phyloP scores from a whole-genome alignment of 37 sponge, comb jelly and placozoan species.

The Haliclona indistincta region DNA sequence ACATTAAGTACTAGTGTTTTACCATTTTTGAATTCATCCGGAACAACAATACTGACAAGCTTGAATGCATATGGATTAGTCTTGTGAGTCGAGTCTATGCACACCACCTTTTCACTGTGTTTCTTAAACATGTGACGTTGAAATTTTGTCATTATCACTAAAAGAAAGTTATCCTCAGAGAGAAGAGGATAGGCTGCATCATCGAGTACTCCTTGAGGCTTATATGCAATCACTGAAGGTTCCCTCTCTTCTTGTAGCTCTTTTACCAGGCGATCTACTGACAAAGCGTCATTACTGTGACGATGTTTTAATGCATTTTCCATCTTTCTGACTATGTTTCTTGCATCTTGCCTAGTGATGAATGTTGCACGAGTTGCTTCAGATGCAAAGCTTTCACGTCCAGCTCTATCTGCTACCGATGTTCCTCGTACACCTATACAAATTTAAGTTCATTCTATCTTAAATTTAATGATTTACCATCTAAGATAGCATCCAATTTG shows the following conservation, averaged over 20 bases:
- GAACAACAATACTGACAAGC: slow-evolving; percentile 15
- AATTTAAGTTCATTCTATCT: not conserved
- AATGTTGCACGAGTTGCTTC: slow-evolving; percentile 4
- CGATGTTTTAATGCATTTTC: slow-evolving; percentile 10
- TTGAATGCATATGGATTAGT: slow-evolving; percentile 29
- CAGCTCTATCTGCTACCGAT: not conserved
- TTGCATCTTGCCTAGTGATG: slow-evolving; percentile 19
- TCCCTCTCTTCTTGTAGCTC: slow-evolving; percentile 7
- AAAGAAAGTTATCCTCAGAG: slow-evolving; percentile 2
- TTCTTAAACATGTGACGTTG: slow-evolving; percentile 14
- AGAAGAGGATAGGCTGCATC: not conserved
- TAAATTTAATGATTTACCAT: not conserved
- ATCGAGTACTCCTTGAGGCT: slow-evolving; percentile 10
- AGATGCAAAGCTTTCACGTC: not conserved
- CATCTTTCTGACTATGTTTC: slow-evolving; percentile 6
- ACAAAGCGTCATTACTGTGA: slow-evolving; percentile 18
- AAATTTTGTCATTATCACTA: slow-evolving; percentile 19
- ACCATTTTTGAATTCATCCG: slow-evolving; percentile 32
- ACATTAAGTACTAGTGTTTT: not conserved
- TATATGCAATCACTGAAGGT: slow-evolving; percentile 6
- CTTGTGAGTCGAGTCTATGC: slow-evolving; percentile 22
- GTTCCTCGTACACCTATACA: not conserved
- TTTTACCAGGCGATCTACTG: slow-evolving; percentile 11
- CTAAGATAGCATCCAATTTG: slow-evolving; percentile 7
- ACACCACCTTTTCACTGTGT: not conserved